Evolutionary conservation across 2,113 vertebrate species (phyloP).

Genomic region (Pelecanus crispus): DNA sequence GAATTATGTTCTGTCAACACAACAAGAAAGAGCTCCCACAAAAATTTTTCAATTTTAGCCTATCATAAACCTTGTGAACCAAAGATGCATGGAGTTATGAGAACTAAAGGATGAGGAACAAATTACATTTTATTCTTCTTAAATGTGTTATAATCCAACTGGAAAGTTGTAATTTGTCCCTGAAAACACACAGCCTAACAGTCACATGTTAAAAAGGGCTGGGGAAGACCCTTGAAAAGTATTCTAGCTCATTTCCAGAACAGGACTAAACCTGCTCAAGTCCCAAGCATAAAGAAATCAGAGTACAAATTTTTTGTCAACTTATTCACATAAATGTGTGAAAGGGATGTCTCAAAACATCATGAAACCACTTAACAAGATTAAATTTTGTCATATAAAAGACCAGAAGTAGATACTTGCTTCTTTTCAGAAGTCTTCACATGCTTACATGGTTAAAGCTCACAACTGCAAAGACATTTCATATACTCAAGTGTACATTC

Average conservation of each 20-base stretch:
- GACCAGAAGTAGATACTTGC: neutral
- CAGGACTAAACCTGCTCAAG: neutral
- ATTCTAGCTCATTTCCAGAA: neutral
- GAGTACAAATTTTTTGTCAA: neutral
- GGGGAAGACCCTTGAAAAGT: neutral
- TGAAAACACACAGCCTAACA: neutral
- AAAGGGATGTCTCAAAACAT: neutral
- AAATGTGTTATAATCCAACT: neutral
- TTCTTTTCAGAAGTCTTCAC: neutral
- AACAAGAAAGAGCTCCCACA: neutral
- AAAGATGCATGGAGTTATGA: neutral
- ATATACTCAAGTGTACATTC: neutral
- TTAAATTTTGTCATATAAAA: neutral
- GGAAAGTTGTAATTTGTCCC: neutral
- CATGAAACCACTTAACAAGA: neutral
- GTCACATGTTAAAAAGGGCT: neutral
- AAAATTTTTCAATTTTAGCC: neutral
- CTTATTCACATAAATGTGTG: neutral
- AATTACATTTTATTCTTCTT: neutral
- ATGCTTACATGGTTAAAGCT: neutral
- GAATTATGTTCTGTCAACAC: neutral
- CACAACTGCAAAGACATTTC: neutral
- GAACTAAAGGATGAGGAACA: neutral
- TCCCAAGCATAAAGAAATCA: neutral
- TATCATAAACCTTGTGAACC: neutral